Evolutionary conservation across 2,113 vertebrate genomes (phyloP).

Genomic region (Neodontobutis hainanensis): DNA sequence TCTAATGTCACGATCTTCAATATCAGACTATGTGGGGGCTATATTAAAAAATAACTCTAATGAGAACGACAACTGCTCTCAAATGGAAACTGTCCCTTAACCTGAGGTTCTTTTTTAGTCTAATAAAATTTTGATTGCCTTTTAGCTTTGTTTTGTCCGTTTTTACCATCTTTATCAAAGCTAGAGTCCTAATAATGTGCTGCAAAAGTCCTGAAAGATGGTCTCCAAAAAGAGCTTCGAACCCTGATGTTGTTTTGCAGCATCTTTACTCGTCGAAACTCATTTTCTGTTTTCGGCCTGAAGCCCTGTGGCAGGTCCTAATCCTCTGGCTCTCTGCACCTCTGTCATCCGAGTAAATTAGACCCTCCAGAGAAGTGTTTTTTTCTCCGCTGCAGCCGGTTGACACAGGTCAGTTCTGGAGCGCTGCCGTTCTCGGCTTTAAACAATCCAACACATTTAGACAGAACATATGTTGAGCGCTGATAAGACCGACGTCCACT

Average conservation of each 20-base stretch:
- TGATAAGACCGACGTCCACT: conserved; percentile 66
- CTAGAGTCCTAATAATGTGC: too few relatives aligned
- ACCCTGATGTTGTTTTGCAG: conserved; percentile 49
- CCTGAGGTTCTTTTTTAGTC: too few relatives aligned
- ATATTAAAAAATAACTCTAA: too few relatives aligned
- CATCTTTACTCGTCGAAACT: conserved; percentile 52
- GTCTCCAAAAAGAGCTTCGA: conserved; percentile 21
- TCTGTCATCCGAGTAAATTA: conserved; percentile 67
- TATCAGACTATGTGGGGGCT: too few relatives aligned
- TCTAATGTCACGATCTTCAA: too few relatives aligned
- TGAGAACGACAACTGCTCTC: too few relatives aligned
- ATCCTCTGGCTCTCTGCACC: conserved; percentile 48
- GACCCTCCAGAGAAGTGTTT: conserved; percentile 46
- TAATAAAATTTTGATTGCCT: too few relatives aligned
- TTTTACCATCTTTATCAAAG: too few relatives aligned
- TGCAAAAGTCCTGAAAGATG: too few relatives aligned
- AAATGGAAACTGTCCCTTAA: too few relatives aligned
- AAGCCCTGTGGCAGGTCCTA: conserved; percentile 60
- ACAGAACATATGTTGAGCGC: conserved; percentile 53
- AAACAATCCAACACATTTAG: conserved; percentile 56
- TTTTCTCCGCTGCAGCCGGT: conserved; percentile 57
- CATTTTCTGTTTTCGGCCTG: conserved; percentile 56
- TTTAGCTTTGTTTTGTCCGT: too few relatives aligned
- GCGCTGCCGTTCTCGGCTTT: conserved; percentile 42
- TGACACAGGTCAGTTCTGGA: conserved; percentile 40